Evolutionary conservation across 1,140 invertebrate genomes (phyloP).

Genomic region (Protaetia brevitarsis): DNA sequence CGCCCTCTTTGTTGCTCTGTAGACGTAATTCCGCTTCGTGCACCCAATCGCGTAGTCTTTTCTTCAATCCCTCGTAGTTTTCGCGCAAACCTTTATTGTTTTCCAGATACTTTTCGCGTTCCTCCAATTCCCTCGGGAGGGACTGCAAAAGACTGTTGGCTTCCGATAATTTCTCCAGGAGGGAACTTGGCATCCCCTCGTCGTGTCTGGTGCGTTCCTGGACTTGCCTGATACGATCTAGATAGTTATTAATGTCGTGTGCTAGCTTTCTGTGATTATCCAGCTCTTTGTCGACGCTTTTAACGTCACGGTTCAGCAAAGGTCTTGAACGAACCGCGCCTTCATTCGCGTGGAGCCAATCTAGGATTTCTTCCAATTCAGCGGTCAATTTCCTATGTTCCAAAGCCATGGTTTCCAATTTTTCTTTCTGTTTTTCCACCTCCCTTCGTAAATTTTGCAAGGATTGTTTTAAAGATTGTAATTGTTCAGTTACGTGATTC

Average conservation of each 20-base stretch:
- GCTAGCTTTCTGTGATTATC: constrained; percentile 72
- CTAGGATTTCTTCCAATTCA: constrained; percentile 76
- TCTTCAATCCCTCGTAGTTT: constrained; percentile 67
- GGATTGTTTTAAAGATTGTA: constrained; percentile 83
- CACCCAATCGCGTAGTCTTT: constrained; percentile 82
- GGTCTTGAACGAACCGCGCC: constrained; percentile 77
- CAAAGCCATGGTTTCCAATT: constrained; percentile 83
- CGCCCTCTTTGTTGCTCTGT: constrained; percentile 74
- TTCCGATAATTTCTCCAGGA: constrained; percentile 81
- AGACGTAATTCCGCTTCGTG: constrained; percentile 77
- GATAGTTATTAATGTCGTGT: constrained; percentile 66
- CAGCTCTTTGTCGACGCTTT: constrained; percentile 78
- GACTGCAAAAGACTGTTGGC: constrained; percentile 72
- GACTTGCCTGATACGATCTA: constrained; percentile 67
- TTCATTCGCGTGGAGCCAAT: constrained; percentile 84
- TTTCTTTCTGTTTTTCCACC: constrained; percentile 80
- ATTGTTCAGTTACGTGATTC: constrained; percentile 81
- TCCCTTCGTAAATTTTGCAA: constrained; percentile 72
- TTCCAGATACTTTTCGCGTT: constrained; percentile 73
- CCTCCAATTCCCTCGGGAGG: constrained; percentile 74
- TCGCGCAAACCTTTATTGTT: constrained; percentile 75
- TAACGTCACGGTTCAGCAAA: constrained; percentile 71
- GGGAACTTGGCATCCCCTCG: constrained; percentile 70
- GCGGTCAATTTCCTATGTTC: constrained; percentile 78
- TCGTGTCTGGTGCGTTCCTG: constrained; percentile 68